Base-by-base conservation (phyloP, 2,888 invertebrate species). In the Drosophila infuscata region DNA sequence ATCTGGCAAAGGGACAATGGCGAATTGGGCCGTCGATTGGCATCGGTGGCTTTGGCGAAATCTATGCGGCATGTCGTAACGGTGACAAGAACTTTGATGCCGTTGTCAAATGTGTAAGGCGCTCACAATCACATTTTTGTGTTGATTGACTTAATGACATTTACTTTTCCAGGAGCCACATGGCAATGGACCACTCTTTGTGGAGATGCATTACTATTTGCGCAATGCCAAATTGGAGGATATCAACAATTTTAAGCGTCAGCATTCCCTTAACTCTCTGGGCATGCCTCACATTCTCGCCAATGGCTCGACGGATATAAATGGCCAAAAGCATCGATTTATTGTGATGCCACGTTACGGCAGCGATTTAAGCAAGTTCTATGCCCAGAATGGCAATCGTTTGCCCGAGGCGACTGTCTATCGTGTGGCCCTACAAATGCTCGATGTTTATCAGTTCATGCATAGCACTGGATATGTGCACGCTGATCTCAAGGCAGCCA, bases 401-500 rank as follows among this genome's bases (percentile, higher is more conserved):
- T 96, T 99, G 91, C 95, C 96, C 2, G 93, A 95, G 36, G 94
- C 94, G 3, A 96, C 97, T 17, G 97, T 97, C 15, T 97, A 96
- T 91, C 95, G 96, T 83, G 91, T 98, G 75, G 97, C 96, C 0
- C 93, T 97, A 78, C 98, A 98, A 94, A 96, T 98, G 94, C 91
- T 99, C 79, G 96, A 99, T 93, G 96, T 97, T 3, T 93, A 99
- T 76, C 97, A 99, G 92, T 99, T 98, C 92, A 97, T 99, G 81
- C 99, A 99, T 92, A 94, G 95, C 61, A 95, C 96, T 80, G 97
- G 97, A 4, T 99, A 99, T 91, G 96, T 98, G 0, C 99, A 99
- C 93, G 98, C 97, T 0, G 99, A 99, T 92, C 95, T 99, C 8
- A 99, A 99, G 93, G 99, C 97, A 1, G 96, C 97, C 12, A 99